These are phyloP conservation scores for Yponomeuta plumbellus DNA, from an alignment of 2,888 invertebrate species.

Conservation along the genomic window DNA sequence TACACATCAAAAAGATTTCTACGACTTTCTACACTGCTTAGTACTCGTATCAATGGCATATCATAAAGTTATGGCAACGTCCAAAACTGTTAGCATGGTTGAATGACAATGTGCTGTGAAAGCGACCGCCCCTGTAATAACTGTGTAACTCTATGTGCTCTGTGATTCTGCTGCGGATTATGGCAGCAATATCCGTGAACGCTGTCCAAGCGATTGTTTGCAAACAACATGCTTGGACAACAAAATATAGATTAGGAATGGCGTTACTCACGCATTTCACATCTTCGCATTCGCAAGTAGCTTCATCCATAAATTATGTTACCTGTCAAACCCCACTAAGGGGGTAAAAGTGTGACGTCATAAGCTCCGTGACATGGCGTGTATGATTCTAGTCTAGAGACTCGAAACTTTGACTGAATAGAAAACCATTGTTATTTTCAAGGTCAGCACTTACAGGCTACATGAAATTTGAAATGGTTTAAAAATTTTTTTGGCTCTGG, in stretches of 20 bases:
- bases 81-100: conserved; percentile 7
- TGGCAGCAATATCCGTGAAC: conserved; percentile 13
- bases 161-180: background rate
- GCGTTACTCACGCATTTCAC: too few species aligned
- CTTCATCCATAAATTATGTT: too few species aligned
- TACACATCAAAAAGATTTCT: conserved; percentile 4
- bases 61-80: conserved; percentile 2
- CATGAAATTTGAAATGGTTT: too few species aligned
- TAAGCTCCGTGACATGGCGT: too few species aligned
- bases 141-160: conserved; percentile 6
- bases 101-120: conserved; percentile 14
- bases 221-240: background rate
- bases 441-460: too few species aligned
- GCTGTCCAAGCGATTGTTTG: background rate
- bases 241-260: background rate
- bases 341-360: too few species aligned
- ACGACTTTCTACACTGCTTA: conserved; percentile 4
- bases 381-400: too few species aligned
- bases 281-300: too few species aligned
- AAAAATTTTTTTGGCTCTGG: too few species aligned
- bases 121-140: conserved; percentile 1
- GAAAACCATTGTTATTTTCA: too few species aligned
- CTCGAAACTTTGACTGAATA: too few species aligned
- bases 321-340: too few species aligned
- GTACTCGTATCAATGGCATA: conserved; percentile 5